Base-by-base conservation (phyloP, 2,113 vertebrate species). In the Neotoma lepida region DNA sequence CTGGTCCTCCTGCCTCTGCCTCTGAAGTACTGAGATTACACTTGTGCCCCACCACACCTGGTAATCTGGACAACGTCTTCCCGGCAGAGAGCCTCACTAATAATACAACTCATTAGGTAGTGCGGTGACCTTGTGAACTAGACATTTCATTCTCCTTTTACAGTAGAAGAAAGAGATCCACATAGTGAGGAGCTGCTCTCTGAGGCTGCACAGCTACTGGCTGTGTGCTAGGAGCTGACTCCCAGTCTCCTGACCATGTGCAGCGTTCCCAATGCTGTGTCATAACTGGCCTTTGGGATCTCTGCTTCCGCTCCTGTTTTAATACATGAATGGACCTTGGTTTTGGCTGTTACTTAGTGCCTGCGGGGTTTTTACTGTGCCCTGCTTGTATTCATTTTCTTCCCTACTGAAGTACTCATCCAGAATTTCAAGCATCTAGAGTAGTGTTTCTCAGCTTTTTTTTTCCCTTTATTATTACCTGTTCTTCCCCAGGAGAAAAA, bases 351-450 rank as follows among this genome's bases (percentile, higher is more conserved):
- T 51, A 24, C 46, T 64, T 41, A 63, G 61, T 56, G 17, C 54
- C 54, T 56, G 3, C 54, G 18, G 54, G 71, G 17, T 78, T 78
- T 78, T 77, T 71, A 66, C 15, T 6, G 5, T 74, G 63, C 73
- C 28, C 68, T 68, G 86, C 80, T 89, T 80, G 18, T 66, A 39
- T 39, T 89, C 26, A 39, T 89, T 90, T 92, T 92, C 70, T 94
- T 84, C 24, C 33, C 10, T 91, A 0, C 58, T 41, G 39, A 41
- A 46, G 15, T 51, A 74, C 58, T 85, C 46, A 86, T 88, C 61
- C 64, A 70, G 78, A 84, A 84, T 96, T 82, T 61, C 80, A 74
- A 56, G 9, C 8, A 39, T 68, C 33, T 46, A 49, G 1, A 46
- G 4, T 51, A 66, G 76, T 39, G 33, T 91, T 87, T 90, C 49